These are phyloP conservation scores for Philotrypesis tridentata DNA, from an alignment of 1,140 invertebrate genomes.

Conservation along the genomic window DNA sequence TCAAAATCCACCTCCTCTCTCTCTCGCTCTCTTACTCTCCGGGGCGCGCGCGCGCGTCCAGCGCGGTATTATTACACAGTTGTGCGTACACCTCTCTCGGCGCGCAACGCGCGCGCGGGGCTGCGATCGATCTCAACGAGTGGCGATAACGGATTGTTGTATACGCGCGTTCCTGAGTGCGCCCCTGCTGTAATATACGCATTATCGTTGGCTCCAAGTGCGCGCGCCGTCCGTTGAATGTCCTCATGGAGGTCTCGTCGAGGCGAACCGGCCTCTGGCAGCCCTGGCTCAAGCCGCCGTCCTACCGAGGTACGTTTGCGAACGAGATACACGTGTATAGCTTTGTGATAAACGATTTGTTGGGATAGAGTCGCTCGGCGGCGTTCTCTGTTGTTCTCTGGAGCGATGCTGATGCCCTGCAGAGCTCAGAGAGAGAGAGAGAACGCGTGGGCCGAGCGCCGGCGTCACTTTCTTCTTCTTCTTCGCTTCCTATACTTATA, in stretches of 20 bases:
- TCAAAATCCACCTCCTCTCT: not conserved
- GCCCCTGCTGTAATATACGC: no score
- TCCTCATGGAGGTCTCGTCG: slow-evolving; percentile 62
- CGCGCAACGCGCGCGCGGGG: no score
- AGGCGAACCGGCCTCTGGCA: slow-evolving; percentile 66
- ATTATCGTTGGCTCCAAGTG: no score
- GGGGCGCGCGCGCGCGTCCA: no score
- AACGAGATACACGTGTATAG: no score
- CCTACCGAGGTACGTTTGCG: slow-evolving; percentile 19
- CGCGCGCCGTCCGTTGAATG: slow-evolving; percentile 15
- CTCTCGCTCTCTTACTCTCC: no score
- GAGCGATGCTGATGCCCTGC: no score
- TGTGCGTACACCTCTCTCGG: no score
- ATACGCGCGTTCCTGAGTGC: not conserved
- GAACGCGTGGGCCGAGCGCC: not conserved
- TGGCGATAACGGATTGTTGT: not conserved
- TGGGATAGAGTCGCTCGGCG: not conserved
- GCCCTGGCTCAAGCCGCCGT: slow-evolving; percentile 63
- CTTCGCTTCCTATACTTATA: no score
- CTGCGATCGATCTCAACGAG: not conserved
- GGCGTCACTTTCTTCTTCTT: slow-evolving; percentile 12
- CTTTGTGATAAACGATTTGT: no score
- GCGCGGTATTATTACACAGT: no score
- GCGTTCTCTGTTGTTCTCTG: not conserved
- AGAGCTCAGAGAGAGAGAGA: no score